Percentiles rank a stretch among this genome's conserved stretches.
These are phyloP conservation scores for Drosophila leontia DNA, from an alignment of 1,140 invertebrate species.

Conservation along the genomic window DNA sequence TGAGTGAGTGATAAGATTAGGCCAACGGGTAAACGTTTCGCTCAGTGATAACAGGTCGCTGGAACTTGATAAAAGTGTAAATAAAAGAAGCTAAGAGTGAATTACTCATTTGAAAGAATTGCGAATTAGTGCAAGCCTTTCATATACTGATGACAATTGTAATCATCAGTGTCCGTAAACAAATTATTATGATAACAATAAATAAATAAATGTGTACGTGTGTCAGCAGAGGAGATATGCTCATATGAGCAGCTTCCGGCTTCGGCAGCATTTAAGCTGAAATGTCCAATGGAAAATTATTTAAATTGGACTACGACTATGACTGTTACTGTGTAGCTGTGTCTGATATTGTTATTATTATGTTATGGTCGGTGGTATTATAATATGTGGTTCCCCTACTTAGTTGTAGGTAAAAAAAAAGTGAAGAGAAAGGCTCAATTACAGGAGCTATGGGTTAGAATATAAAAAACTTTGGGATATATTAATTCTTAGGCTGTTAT, in stretches of 20 bases:
- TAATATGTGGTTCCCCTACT: slow-evolving; percentile 5
- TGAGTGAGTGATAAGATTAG: slow-evolving; percentile 48
- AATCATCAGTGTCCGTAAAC: slow-evolving; percentile 21
- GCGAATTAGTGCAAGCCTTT: slow-evolving; percentile 1
- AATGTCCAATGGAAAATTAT: slow-evolving; percentile 62
- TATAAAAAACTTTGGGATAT: neutral
- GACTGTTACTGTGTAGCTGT: slow-evolving; percentile 7
- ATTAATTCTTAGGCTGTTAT: no score
- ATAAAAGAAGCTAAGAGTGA: slow-evolving; percentile 20
- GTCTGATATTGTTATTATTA: slow-evolving; percentile 24
- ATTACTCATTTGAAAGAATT: slow-evolving; percentile 28
- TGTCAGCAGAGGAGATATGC: slow-evolving; percentile 66
- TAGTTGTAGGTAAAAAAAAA: slow-evolving; percentile 5
- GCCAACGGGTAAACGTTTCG: slow-evolving; percentile 18
- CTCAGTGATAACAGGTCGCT: slow-evolving; percentile 34
- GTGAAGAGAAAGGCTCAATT: neutral
- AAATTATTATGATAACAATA: slow-evolving; percentile 35
- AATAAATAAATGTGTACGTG: slow-evolving; percentile 10
- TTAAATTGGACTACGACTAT: slow-evolving; percentile 54
- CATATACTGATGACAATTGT: slow-evolving; percentile 26
- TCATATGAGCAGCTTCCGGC: slow-evolving; percentile 77
- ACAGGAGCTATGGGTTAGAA: neutral
- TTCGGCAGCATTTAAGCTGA: slow-evolving; percentile 33
- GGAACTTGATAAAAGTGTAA: slow-evolving; percentile 17
- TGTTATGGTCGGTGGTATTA: slow-evolving; percentile 28